Evolutionary conservation across 2,797 vertebrate genomes (phyloP), one percentile per base, ranked within the genome.

Genomic region (Poecilia velifera): DNA sequence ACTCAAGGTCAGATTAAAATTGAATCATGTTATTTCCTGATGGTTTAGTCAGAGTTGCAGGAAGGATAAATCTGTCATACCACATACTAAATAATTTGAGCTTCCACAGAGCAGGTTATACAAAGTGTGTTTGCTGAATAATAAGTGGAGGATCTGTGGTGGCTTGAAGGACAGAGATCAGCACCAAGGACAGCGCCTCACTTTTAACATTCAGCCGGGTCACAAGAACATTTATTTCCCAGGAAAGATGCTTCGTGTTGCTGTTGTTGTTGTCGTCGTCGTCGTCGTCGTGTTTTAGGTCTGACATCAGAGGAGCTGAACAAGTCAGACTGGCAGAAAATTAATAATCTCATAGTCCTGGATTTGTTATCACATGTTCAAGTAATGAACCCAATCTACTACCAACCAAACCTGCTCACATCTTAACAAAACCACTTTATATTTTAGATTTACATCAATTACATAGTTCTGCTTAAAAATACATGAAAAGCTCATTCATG

Each of bases 171-270:
- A 74, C 64, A 14, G 25, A 73, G 74, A 73, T 82, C 81, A 86
- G 88, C 81, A 73, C 78, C 77, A 68, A 0, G 76, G 76, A 90
- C 80, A 78, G 84, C 49, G 14, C 28, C 28, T 6, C 31, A 62
- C 57, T 16, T 14, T 14, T 18, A 62, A 34, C 13, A 34, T 16
- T 57, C 55, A 28, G 57, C 34, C 57, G 6, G n/a, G 9, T 12
- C 3, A 57, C 28, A 12, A 62, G 57, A 34, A 62, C 2, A 34
- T 62, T 10, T 62, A 68, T 3, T 76, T 43, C 39, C 59, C 14
- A 20, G 62, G 1, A 22, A 39, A 22, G 18, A 9, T 22, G 31
- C 18, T 36, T 41, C 6, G 41, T 66, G 13, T 7, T 34, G 59
- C 14, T 31, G 53, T n/a, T 57, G 10, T 34, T 34, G 31, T 59